A percentile compares a stretch with the other conserved stretches of the same genome.
Conservation (phyloP, 1,140 invertebrate species). For the Trichogramma pretiosum region DNA sequence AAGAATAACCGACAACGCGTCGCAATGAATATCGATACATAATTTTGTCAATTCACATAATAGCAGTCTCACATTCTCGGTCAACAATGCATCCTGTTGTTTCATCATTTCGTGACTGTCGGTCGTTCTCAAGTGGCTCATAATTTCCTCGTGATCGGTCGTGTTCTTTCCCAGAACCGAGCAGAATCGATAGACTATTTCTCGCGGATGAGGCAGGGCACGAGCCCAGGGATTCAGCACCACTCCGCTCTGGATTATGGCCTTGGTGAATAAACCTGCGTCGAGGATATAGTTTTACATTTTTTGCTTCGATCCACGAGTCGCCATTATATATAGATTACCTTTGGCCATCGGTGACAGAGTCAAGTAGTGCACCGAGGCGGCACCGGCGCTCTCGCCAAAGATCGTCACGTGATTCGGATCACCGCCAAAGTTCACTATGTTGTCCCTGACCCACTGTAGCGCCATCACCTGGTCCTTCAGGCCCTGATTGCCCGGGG, state of each 20-base stretch:
- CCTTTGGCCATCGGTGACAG: background rate
- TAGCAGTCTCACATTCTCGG: no score
- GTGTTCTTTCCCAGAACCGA: no score
- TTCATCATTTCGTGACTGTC: no score
- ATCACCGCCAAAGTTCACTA: slow-evolving; percentile 45
- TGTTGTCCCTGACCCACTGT: slow-evolving; percentile 46
- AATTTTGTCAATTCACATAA: no score
- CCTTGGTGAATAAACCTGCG: background rate
- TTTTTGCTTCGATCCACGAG: background rate
- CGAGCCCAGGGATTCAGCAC: background rate
- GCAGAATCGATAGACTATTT: no score
- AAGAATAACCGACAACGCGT: background rate
- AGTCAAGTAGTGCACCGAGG: slow-evolving; percentile 4
- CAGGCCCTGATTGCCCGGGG: no score
- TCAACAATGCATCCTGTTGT: no score
- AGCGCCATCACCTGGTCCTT: slow-evolving; percentile 37
- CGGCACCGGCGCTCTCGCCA: slow-evolving; percentile 42
- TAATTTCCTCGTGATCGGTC: no score
- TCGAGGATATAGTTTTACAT: background rate
- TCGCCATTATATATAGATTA: background rate
- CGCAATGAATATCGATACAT: no score
- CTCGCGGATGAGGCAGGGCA: no score
- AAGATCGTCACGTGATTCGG: slow-evolving; percentile 36
- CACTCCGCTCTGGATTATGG: background rate
- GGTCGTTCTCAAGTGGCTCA: no score